Percentiles rank a stretch among this genome's conserved stretches.
Evolutionary conservation across 1,140 invertebrate genomes (phyloP).

Genomic region (Drosophila eugracilis): DNA sequence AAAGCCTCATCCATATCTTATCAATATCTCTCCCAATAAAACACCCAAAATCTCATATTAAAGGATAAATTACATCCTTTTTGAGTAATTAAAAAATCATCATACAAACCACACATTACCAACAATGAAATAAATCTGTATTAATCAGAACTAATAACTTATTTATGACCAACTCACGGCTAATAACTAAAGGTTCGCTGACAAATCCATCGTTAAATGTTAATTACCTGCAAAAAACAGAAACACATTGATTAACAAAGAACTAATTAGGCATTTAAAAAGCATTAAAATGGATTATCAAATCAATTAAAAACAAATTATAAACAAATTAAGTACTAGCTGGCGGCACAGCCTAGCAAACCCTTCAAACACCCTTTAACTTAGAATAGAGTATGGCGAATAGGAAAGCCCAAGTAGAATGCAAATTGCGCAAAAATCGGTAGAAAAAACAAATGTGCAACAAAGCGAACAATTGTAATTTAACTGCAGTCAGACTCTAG

Average conservation of each 20-base stretch:
- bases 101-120: too few relatives aligned
- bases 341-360: not conserved
- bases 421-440: constrained; percentile 24
- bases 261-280: not conserved
- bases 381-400: constrained; percentile 5
- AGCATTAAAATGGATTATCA: not conserved
- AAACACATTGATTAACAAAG: not conserved
- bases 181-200: not conserved
- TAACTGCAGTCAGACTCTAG: constrained; percentile 82
- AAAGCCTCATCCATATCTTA: too few relatives aligned
- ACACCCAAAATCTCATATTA: too few relatives aligned
- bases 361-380: not conserved
- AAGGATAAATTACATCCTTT: too few relatives aligned
- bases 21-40: too few relatives aligned
- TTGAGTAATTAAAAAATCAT: too few relatives aligned
- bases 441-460: constrained; percentile 73
- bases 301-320: not conserved
- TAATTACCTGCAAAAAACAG: constrained; percentile 22
- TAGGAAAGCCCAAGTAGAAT: constrained; percentile 22
- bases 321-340: not conserved
- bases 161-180: not conserved
- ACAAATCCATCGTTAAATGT: not conserved
- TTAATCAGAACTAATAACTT: not conserved
- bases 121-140: not conserved
- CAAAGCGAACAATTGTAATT: constrained; percentile 83